phyloP scores from a whole-genome alignment of 2,113 vertebrate genomes.

The Coreoperca whiteheadi region DNA sequence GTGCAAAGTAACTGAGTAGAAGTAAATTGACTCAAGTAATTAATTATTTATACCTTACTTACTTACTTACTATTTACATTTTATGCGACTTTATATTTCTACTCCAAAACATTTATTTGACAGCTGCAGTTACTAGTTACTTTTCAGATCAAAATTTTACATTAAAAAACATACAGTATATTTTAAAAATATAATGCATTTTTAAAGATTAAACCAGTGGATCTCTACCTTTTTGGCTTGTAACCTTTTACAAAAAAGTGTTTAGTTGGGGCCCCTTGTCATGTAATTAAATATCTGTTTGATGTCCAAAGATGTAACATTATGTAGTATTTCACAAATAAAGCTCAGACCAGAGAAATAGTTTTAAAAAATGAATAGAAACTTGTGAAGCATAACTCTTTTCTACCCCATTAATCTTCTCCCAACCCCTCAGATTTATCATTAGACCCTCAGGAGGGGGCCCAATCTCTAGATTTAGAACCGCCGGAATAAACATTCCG shows the following conservation, averaged over 20 bases:
- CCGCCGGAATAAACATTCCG: too few species aligned
- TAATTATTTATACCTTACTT: not conserved
- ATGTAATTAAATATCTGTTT: too few species aligned
- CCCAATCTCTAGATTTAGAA: too few species aligned
- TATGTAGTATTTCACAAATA: not conserved
- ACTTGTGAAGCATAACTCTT: not conserved
- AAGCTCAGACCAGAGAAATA: not conserved
- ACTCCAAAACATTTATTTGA: not conserved
- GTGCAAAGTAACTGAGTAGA: not conserved
- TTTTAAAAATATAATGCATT: too few species aligned
- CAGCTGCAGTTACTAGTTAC: not conserved
- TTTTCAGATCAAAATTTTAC: not conserved
- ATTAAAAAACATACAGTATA: too few species aligned
- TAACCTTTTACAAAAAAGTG: not conserved
- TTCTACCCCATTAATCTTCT: not conserved
- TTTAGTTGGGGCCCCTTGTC: too few species aligned
- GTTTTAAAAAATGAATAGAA: not conserved
- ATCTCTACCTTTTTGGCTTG: not conserved
- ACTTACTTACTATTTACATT: not conserved
- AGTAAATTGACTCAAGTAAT: too few species aligned
- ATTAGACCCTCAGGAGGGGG: not conserved
- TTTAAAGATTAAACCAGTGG: not conserved
- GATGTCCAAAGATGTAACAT: not conserved
- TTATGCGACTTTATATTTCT: not conserved
- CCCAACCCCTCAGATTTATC: not conserved